Base-by-base conservation (phyloP, 2,113 vertebrate species). In the Poecilia latipinna region DNA sequence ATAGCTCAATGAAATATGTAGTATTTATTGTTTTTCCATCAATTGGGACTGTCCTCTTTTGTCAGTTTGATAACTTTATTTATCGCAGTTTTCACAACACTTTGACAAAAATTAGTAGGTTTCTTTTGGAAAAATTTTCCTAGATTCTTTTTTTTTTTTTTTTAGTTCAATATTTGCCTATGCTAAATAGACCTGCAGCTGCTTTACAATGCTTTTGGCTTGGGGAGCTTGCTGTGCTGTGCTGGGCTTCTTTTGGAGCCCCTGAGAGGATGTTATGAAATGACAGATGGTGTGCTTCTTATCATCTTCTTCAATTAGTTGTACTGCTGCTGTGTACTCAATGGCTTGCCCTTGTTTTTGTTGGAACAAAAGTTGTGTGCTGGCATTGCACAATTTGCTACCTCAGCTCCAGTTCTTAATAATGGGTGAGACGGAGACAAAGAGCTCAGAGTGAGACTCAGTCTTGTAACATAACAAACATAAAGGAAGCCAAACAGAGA, bases 261-360 rank as follows among this genome's bases (percentile, higher is more conserved):
- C 37, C 37, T 61, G 66, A 75, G 77, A 61, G 24, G 60, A 57
- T 72, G 77, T 78, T 77, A 61, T 64, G 65, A 78, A 69, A 79
- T 70, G 74, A 79, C 86, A 84, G 80, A 84, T 82, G 77, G 68
- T 66, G 44, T 12, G 65, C 65, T 78, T 74, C 57, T 72, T 57
- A 57, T 57, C 74, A 77, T 65, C 66, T 29, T 78, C 31, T 74
- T 86, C 73, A 71, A 44, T 87, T 86, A 77, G 42, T 72, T 73
- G 64, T 78, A 70, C 75, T 74, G 72, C 2, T 62, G 32, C 72
- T 64, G 69, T 48, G 51, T 51, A 74, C 80, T 35, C 11, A 80
- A 84, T 73, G 28, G 10, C 33, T 67, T 75, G 74, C 80, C 48
- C 66, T 75, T 78, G 81, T 83, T 83, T 85, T 68, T 80, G 22